Evolutionary conservation across 2,113 vertebrate species (phyloP).

Genomic region (Maccullochella peelii): DNA sequence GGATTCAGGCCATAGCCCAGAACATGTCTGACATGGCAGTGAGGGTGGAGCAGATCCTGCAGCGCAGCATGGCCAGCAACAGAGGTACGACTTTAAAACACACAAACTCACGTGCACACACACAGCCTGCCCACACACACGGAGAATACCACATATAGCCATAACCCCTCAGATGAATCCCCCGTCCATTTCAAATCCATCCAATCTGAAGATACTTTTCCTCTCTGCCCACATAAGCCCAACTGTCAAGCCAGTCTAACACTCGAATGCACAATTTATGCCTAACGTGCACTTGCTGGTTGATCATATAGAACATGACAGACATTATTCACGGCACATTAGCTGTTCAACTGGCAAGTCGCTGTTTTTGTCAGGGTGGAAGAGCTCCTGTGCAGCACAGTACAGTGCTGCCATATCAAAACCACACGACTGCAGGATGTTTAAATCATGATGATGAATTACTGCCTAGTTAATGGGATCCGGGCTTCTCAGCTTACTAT

Average conservation of each 20-base stretch:
- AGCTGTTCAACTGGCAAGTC: slow-evolving; percentile 30
- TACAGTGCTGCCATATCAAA: slow-evolving; percentile 11
- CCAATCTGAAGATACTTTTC: slow-evolving; percentile 31
- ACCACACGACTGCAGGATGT: slow-evolving; percentile 23
- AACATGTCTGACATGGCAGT: slow-evolving; percentile 95
- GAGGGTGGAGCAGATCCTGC: slow-evolving; percentile 95
- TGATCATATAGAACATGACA: slow-evolving; percentile 62
- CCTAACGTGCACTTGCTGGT: slow-evolving; percentile 12
- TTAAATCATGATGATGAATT: slow-evolving; percentile 64
- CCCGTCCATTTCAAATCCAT: slow-evolving; percentile 33
- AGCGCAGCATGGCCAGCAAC: slow-evolving; percentile 87
- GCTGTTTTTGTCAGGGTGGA: neutral
- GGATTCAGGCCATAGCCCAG: slow-evolving; percentile 97
- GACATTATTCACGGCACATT: slow-evolving; percentile 55
- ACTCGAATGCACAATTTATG: slow-evolving; percentile 42
- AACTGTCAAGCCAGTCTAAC: slow-evolving; percentile 27
- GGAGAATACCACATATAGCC: slow-evolving; percentile 30
- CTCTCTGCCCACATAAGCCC: neutral
- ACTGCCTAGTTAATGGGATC: slow-evolving; percentile 47
- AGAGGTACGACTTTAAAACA: slow-evolving; percentile 81
- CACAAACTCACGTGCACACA: slow-evolving; percentile 16
- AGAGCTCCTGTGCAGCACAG: neutral
- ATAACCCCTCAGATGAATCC: slow-evolving; percentile 1
- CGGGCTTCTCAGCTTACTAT: slow-evolving; percentile 41
- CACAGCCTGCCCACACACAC: neutral